Base-by-base conservation (phyloP, 2,888 invertebrate genomes). In the Tupiocoris notatus region DNA sequence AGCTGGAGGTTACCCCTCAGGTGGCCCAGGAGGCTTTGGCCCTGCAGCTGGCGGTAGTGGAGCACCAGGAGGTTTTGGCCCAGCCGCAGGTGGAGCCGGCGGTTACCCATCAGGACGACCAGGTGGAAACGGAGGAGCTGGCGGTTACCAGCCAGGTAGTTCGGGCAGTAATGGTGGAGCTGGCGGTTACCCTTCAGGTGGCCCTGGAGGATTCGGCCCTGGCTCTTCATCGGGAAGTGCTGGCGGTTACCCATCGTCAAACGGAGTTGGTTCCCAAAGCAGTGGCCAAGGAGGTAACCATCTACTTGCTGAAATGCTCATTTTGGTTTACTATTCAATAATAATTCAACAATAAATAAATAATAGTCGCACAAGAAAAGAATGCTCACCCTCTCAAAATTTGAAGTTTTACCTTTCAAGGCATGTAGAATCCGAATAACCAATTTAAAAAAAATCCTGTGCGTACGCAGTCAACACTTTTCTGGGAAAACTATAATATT, bases 171-270 rank as follows among this genome's bases (percentile, higher is more conserved):
- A 39, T 2, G 63, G 64, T 64, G 74, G 74, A 1, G 57, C 56
- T 56, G 57, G 57, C n/a, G 74, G 74, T 21, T 74, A 74, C 63
- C 63, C 74, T 9, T 74, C 74, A 22, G 74, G 74, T 23, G 74
- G 74, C 16, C 74, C 74, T 56, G 74, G 74, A 63, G 74, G 56
- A 6, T 39, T 39, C 1, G 74, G 74, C 39, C 20, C 6, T 54
- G 68, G 68, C 58, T 17, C n/a, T n/a, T n/a, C 18, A 18, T 7
- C 20, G 16, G 59, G 59, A 6, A n/a, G 59, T 6, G 58, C 57
- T 0, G 22, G 58, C 6, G 68, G 68, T 1, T 68, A 68, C 57
- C 68, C 68, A 20, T 68, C 68, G n/a, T 39, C 56, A 12, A 56
- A 56, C 2, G 56, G 39, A 3, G 1, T 1, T 1, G 1, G 16